Evolutionary conservation across 1,140 invertebrate genomes (phyloP).

Genomic region (Brachionus sp.): DNA sequence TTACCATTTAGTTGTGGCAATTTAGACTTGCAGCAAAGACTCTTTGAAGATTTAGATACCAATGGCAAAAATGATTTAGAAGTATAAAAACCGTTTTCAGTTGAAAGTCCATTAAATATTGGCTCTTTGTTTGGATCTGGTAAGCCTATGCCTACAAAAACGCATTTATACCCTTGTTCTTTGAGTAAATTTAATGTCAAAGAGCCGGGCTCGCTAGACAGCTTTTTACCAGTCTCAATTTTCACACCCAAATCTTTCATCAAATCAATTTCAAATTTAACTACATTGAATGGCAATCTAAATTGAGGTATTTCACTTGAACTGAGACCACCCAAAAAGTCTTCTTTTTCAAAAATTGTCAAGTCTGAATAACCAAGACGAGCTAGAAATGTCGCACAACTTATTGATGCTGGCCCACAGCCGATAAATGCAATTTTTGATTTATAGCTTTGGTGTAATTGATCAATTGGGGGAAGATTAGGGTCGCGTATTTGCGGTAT

Average conservation of each 20-base stretch:
- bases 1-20: slow-evolving; percentile 76
- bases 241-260: slow-evolving; percentile 88
- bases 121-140: slow-evolving; percentile 78
- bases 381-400: slow-evolving; percentile 89
- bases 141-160: slow-evolving; percentile 87
- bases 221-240: slow-evolving; percentile 63
- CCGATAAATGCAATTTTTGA: slow-evolving; percentile 84
- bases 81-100: slow-evolving; percentile 83
- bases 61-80: slow-evolving; percentile 87
- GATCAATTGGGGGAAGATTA: slow-evolving; percentile 55
- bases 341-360: slow-evolving; percentile 85
- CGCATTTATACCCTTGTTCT: slow-evolving; percentile 69
- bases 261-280: slow-evolving; percentile 86
- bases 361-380: slow-evolving; percentile 84
- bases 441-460: slow-evolving; percentile 64
- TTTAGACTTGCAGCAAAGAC: slow-evolving; percentile 73
- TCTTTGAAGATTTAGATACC: slow-evolving; percentile 81
- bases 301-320: slow-evolving; percentile 94
- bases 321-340: slow-evolving; percentile 82
- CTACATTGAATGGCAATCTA: slow-evolving; percentile 82
- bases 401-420: slow-evolving; percentile 91
- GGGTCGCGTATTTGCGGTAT: slow-evolving; percentile 79
- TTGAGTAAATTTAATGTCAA: slow-evolving; percentile 64
- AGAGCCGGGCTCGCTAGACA: slow-evolving; percentile 50
- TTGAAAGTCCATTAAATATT: slow-evolving; percentile 74